Evolutionary conservation across 2,797 vertebrate genomes (phyloP).

Genomic region (Buphagus erythrorhynchus): DNA sequence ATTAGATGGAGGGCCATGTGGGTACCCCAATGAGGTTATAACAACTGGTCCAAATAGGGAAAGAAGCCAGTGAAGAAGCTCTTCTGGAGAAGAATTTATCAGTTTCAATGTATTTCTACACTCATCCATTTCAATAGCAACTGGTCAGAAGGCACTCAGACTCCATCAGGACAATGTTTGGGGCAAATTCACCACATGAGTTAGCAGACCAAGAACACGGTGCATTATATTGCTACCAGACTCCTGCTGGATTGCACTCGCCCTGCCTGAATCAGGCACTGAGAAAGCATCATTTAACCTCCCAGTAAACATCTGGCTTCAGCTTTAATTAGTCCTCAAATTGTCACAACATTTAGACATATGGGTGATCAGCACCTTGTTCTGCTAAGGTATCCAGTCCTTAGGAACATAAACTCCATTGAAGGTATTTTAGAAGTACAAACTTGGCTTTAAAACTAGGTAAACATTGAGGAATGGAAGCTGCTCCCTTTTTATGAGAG

Average conservation of each 20-base stretch:
- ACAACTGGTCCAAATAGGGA: background rate
- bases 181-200: background rate
- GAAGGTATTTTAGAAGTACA: background rate
- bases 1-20: background rate
- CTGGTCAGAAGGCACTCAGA: background rate
- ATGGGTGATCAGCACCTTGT: background rate
- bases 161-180: rapidly evolving
- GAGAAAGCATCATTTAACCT: background rate
- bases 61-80: background rate
- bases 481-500: background rate
- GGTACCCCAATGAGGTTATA: background rate
- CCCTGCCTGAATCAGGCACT: background rate
- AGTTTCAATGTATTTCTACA: background rate
- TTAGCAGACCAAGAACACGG: rapidly evolving
- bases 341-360: background rate
- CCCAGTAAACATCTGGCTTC: rapidly evolving
- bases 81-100: background rate
- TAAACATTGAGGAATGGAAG: background rate
- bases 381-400: background rate
- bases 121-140: background rate
- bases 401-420: background rate
- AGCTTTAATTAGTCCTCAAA: background rate
- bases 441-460: background rate
- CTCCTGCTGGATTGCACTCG: background rate
- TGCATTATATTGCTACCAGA: background rate